Base-by-base conservation (phyloP, 2,888 invertebrate species). In the Rugalucina vietnamica region DNA sequence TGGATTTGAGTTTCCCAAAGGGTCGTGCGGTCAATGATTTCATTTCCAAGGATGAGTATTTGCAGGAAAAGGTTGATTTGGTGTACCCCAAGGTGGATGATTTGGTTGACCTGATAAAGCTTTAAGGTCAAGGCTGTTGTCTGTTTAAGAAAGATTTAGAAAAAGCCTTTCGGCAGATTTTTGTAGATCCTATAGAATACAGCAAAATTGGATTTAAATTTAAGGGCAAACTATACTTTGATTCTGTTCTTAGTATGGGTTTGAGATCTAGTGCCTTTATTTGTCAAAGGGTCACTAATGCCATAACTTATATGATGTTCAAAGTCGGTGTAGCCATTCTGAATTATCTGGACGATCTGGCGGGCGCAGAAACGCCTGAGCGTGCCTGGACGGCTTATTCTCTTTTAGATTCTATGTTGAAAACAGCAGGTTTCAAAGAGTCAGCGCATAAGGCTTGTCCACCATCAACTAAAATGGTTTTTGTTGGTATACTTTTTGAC, bases 401-500 rank as follows among this genome's bases (percentile, higher is more conserved):
- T 3, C 39, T 32, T 27, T 4, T 73, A 49, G 27, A 49, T 5
- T 27, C 21, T 49, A 49, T 50, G 8, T 29, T 73, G 32, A 8
- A 73, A 50, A 73, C 39, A 21, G 27, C 49, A 43, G 73, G 73
- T 27, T 43, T 73, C 24, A 27, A 49, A 49, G 73, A 73, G 49
- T 24, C 43, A 2, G 18, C 39, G 10, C 5, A 73, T n/a, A 73
- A 73, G 27, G 39, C 39, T 49, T 49, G 49, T 50, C 43, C 24
- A 27, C 73, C 73, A 4, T 73, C 73, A 5, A 73, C 73, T 36
- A 32, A 4, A 5, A 73, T 73, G 73, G 24, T 21, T 49, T 73
- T 73, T 73, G 50, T 73, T 2, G 73, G 73, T 21, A 32, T 79
- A 43, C 32, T 79, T 0, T 79, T 79, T 60, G 71, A 79, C 32